Percentiles rank a stretch among this genome's conserved stretches.
Evolutionary conservation across 2,113 vertebrate species (phyloP).

Genomic region (Macquaria australasica): DNA sequence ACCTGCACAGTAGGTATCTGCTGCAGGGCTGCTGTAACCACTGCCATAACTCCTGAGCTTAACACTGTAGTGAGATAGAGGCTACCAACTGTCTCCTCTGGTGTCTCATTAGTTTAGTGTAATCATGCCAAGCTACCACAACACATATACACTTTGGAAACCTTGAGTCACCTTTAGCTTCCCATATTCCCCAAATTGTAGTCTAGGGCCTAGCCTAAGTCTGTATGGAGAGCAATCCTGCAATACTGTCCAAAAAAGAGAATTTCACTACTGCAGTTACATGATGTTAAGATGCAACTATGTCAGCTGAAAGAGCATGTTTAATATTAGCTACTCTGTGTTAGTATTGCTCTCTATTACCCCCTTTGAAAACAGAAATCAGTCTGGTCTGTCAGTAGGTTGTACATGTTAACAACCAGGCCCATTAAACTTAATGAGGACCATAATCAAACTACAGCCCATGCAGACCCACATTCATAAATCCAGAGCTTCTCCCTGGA

Average conservation of each 20-base stretch:
- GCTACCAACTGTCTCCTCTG: neutral
- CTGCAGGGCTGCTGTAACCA: neutral
- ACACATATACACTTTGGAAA: neutral
- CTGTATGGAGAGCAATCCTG: too few relatives aligned
- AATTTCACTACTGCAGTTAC: neutral
- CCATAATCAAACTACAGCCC: conserved; percentile 62
- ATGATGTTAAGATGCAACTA: neutral
- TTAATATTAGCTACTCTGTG: neutral
- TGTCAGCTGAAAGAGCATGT: too few relatives aligned
- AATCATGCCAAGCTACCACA: neutral
- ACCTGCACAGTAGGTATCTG: neutral
- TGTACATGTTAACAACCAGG: conserved; percentile 47
- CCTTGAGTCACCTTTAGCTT: neutral
- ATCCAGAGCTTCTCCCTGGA: conserved; percentile 48
- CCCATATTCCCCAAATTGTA: neutral
- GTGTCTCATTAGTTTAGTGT: neutral
- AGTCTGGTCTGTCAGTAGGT: neutral
- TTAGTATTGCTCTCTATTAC: neutral
- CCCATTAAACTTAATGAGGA: conserved; percentile 60
- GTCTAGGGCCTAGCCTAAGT: too few relatives aligned
- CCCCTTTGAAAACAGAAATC: neutral
- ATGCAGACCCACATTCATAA: conserved; percentile 36
- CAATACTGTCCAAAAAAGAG: neutral
- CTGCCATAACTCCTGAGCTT: neutral
- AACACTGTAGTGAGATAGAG: neutral